Conservation (phyloP, 1,140 invertebrate genomes). For the Meloidogyne hapla region DNA sequence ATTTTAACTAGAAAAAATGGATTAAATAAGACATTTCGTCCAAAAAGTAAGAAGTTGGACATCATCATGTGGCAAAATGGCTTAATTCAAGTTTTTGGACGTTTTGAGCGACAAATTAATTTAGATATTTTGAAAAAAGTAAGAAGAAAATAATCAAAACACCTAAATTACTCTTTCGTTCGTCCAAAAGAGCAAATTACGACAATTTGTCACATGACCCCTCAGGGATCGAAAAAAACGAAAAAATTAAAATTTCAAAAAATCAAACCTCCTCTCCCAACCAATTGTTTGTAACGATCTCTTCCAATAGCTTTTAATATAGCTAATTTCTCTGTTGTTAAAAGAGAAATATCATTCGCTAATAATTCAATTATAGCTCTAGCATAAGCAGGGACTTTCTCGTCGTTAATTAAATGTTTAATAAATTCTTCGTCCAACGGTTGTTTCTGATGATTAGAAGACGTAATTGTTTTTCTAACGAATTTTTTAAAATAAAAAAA, state of each 20-base stretch:
- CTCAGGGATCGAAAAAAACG: too few species aligned
- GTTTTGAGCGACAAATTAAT: not conserved
- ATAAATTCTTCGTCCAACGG: not conserved
- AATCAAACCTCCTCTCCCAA: not conserved
- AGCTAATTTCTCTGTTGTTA: not conserved
- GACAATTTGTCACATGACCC: too few species aligned
- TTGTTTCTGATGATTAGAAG: not conserved
- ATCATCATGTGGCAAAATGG: not conserved
- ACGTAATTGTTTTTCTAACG: not conserved
- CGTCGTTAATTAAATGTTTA: conserved; percentile 1
- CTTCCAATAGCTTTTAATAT: not conserved
- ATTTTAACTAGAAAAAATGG: conserved; percentile 6
- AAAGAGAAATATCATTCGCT: not conserved
- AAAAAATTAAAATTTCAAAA: too few species aligned
- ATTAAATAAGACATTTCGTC: not conserved
- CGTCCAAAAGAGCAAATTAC: too few species aligned
- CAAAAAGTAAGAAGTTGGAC: not conserved
- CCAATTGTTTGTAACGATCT: not conserved
- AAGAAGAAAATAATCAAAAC: too few species aligned
- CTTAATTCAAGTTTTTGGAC: not conserved
- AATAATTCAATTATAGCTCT: not conserved
- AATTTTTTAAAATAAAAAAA: too few species aligned
- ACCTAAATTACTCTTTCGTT: too few species aligned
- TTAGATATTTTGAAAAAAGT: too few species aligned
- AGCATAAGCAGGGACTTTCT: not conserved